phyloP scores from a whole-genome alignment of 2,888 invertebrate genomes.

The Dorcus parallelipipedus region DNA sequence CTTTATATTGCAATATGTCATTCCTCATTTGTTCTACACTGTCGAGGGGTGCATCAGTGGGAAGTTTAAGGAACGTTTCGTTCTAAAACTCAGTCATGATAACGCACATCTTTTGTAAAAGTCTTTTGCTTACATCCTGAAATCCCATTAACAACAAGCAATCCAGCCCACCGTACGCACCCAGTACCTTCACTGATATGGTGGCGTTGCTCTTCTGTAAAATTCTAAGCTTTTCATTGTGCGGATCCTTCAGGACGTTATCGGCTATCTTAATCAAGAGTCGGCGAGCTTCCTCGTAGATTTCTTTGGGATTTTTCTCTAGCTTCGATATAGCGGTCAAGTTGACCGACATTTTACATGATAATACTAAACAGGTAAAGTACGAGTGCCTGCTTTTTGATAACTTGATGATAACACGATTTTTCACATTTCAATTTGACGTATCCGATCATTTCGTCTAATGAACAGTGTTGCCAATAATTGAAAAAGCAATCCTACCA shows the following conservation, averaged over 20 bases:
- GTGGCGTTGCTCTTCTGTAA: slow-evolving; percentile 9
- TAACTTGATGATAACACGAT: no score
- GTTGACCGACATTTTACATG: background rate
- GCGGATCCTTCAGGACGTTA: slow-evolving; percentile 7
- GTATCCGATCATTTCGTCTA: no score
- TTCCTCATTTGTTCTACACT: slow-evolving; percentile 12
- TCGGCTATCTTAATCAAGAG: slow-evolving; percentile 11
- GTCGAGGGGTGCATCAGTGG: slow-evolving; percentile 11
- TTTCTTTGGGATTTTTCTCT: slow-evolving; percentile 8
- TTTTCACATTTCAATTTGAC: no score
- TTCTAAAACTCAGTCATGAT: slow-evolving; percentile 4
- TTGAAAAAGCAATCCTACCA: no score
- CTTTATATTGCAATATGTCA: slow-evolving; percentile 9
- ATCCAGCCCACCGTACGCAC: slow-evolving; percentile 8
- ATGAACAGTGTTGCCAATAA: no score
- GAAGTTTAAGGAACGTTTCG: slow-evolving; percentile 8
- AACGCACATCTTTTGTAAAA: no score
- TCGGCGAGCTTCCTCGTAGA: slow-evolving; percentile 8
- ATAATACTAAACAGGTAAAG: background rate
- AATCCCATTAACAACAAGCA: slow-evolving; percentile 12
- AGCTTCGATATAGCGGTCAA: slow-evolving; percentile 6
- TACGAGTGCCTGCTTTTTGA: no score
- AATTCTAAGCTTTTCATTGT: slow-evolving; percentile 8
- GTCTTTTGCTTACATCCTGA: slow-evolving; percentile 3
- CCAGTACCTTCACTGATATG: slow-evolving; percentile 7